Conservation (phyloP, 2,888 invertebrate species). For the Carabus problematicus region DNA sequence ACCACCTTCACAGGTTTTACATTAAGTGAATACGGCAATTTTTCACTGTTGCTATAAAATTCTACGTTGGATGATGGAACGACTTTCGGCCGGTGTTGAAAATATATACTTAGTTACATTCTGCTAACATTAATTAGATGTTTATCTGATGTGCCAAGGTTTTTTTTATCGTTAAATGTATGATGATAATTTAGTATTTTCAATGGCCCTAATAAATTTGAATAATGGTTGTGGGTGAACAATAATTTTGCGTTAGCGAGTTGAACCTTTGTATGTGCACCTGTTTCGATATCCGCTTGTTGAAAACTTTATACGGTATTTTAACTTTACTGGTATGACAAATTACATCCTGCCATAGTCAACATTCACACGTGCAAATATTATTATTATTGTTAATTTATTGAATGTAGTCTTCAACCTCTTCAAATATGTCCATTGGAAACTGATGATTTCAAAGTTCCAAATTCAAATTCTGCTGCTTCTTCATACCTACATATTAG, state of each 20-base stretch:
- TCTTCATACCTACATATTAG: no score
- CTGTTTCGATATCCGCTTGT: slow-evolving; percentile 16
- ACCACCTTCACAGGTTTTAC: no score
- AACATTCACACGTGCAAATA: slow-evolving; percentile 4
- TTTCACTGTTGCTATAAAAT: no score
- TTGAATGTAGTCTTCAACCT: background rate
- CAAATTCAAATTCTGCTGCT: no score
- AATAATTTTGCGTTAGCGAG: slow-evolving; percentile 31
- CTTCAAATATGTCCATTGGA: no score
- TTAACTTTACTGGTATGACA: slow-evolving; percentile 24
- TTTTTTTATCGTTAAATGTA: slow-evolving; percentile 32
- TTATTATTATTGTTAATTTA: slow-evolving; percentile 21
- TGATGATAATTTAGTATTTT: slow-evolving; percentile 26
- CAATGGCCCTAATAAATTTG: slow-evolving; percentile 34
- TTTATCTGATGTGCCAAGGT: slow-evolving; percentile 20
- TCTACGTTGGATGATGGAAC: no score
- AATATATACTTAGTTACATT: slow-evolving; percentile 23
- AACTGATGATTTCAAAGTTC: no score
- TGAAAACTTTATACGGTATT: slow-evolving; percentile 19
- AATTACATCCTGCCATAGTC: slow-evolving; percentile 17
- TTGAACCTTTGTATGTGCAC: slow-evolving; percentile 1
- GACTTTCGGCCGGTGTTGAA: slow-evolving; percentile 7
- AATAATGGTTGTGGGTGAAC: slow-evolving; percentile 36
- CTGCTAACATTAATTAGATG: slow-evolving; percentile 30
- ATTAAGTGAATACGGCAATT: no score